Conservation (phyloP, 30 jellyfish, hydroid and myxozoan species). For the Pelagia noctiluca region DNA sequence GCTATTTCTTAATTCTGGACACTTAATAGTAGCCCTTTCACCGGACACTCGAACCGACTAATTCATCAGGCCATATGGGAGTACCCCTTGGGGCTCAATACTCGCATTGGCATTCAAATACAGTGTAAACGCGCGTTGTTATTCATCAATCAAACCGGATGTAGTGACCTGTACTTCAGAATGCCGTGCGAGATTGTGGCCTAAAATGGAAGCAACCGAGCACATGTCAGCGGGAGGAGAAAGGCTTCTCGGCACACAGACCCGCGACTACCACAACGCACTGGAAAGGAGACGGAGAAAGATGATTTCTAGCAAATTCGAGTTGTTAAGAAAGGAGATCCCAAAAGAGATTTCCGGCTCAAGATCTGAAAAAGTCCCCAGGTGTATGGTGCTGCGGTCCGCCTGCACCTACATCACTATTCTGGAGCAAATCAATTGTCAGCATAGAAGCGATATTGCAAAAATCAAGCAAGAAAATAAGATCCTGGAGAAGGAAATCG, state of each 20-base stretch:
- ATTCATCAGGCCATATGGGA: no score
- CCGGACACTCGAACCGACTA: no score
- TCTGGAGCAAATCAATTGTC: constrained; percentile 59
- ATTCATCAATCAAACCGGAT: no score
- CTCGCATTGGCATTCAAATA: no score
- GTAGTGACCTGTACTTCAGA: no score
- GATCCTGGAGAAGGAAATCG: constrained; percentile 52
- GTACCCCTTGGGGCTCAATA: no score
- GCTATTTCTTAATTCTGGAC: no score
- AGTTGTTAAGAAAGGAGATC: constrained; percentile 40
- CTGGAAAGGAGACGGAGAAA: constrained; percentile 68
- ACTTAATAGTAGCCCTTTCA: no score
- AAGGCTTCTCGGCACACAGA: constrained; percentile 9
- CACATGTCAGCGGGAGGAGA: not conserved
- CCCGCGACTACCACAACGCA: constrained; percentile 78
- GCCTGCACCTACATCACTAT: constrained; percentile 72
- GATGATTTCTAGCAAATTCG: constrained; percentile 64
- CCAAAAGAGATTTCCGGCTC: constrained; percentile 57
- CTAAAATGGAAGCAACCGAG: no score
- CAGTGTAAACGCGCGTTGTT: no score
- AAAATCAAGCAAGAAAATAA: constrained; percentile 58
- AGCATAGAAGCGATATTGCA: constrained; percentile 54
- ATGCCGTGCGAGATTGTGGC: no score
- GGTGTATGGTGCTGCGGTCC: constrained; percentile 60
- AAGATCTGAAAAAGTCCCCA: constrained; percentile 55